Conservation (phyloP, 2,888 invertebrate genomes). For the Tetragonisca angustula region DNA sequence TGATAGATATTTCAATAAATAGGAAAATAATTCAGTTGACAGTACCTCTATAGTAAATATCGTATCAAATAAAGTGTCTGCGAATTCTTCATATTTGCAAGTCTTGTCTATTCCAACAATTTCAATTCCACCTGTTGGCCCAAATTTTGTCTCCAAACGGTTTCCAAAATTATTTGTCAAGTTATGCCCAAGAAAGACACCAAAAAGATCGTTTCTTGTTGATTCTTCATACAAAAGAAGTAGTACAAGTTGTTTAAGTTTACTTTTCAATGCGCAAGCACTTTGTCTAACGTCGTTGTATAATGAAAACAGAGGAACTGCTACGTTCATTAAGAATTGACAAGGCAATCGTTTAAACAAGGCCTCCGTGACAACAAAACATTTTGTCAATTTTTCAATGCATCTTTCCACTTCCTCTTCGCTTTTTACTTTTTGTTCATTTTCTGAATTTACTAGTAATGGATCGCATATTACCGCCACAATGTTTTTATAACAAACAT, state of each 20-base stretch:
- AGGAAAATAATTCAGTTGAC: conserved; percentile 81
- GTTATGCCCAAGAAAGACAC: conserved; percentile 72
- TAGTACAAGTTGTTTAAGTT: conserved; percentile 73
- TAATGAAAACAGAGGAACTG: conserved; percentile 78
- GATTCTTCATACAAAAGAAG: conserved; percentile 69
- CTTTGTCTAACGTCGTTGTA: conserved; percentile 73
- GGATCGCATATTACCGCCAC: conserved; percentile 80
- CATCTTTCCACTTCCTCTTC: conserved; percentile 79
- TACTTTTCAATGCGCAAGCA: conserved; percentile 69
- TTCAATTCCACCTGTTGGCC: conserved; percentile 76
- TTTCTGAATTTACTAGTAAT: conserved; percentile 63
- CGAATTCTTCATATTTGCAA: conserved; percentile 75
- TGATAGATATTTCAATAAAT: conserved; percentile 81
- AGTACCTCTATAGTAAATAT: conserved; percentile 75
- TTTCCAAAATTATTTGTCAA: conserved; percentile 73
- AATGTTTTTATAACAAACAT: conserved; percentile 82
- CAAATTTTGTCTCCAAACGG: conserved; percentile 73
- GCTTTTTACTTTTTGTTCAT: not conserved
- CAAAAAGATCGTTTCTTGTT: conserved; percentile 69
- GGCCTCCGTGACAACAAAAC: conserved; percentile 78
- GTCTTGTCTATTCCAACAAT: conserved; percentile 72
- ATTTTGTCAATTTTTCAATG: conserved; percentile 79
- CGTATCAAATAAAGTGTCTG: conserved; percentile 80
- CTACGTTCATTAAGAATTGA: conserved; percentile 72
- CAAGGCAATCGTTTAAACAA: conserved; percentile 80